Base-by-base conservation (phyloP, 2,113 vertebrate species). In the Tetrao urogallus region DNA sequence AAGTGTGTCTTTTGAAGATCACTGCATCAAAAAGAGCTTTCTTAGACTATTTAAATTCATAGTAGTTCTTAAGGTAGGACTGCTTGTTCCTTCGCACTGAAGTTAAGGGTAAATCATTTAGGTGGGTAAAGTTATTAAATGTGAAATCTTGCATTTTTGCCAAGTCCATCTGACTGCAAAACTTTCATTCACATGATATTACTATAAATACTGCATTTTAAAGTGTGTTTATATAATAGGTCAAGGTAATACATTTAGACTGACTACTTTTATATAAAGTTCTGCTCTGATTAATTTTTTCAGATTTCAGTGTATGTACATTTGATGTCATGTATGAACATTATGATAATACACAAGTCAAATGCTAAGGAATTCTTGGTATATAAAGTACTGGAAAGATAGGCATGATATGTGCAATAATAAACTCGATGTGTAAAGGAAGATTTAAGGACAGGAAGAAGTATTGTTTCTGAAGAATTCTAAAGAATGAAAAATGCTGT, bases 1-100 rank as follows among this genome's bases (percentile, higher is more conserved):
- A 74, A 88, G 52, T 67, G 43, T 47, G 76, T 70, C 15, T 66
- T 88, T 67, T 57, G 64, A 86, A 75, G 13, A 52, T 47, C 18
- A 71, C 67, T 50, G 18, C 21, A 18, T 89, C 38, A 43, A 43
- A 85, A 81, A 15, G 32, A 91, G 27, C 5, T 32, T 82, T 25
- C 34, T 40, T 40, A 34, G 4, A 11, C 11, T 54, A 14, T 88
- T 82, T 65, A 69, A 72, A 76, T 82, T 82, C 5, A 38, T 2
- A 12, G 30, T 73, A 27, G 79, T 89, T 93, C 27, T 61, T 18
- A 63, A 58, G 38, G 24, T 48, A 19, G 32, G n/a, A 4, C 32
- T 64, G 48, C 27, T 80, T 45, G 10, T 57, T 89, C 36, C n/a
- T 77, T 77, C 64, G 30, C 0, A 0, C 42, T 72, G 65, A 61